These are phyloP conservation scores for Gymnoscopelus braueri DNA, from an alignment of 2,797 vertebrate species.

Conservation along the genomic window DNA sequence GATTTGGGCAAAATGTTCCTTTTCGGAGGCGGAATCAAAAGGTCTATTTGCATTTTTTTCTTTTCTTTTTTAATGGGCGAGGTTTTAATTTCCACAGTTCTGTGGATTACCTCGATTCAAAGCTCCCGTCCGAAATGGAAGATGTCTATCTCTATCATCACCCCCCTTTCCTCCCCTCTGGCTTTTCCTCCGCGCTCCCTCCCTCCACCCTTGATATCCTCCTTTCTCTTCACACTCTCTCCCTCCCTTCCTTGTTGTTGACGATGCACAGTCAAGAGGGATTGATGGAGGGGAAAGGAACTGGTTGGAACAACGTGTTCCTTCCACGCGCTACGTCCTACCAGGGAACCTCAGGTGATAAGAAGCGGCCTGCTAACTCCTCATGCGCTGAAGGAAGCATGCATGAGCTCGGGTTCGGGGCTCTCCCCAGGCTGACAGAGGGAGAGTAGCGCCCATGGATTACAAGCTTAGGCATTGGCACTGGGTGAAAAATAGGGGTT, in stretches of 20 bases:
- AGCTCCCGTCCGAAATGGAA: slow-evolving; percentile 65
- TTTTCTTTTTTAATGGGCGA: slow-evolving; percentile 51
- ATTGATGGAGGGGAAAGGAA: neutral
- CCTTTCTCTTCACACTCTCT: neutral
- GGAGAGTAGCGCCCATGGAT: too few species aligned
- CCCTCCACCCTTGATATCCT: too few species aligned
- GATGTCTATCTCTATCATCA: slow-evolving; percentile 65
- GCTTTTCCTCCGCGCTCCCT: neutral
- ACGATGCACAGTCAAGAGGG: neutral
- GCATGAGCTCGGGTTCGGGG: too few species aligned
- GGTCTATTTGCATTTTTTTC: slow-evolving; percentile 67
- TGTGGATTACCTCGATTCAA: slow-evolving; percentile 75
- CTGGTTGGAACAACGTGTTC: too few species aligned
- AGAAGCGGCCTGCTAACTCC: too few species aligned
- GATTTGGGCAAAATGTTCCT: slow-evolving; percentile 62
- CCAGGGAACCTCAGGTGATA: too few species aligned
- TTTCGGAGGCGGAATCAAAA: slow-evolving; percentile 70
- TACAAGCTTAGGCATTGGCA: too few species aligned
- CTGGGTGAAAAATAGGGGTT: too few species aligned
- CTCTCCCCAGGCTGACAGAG: too few species aligned
- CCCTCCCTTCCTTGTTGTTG: slow-evolving; percentile 2
- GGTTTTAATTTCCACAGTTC: slow-evolving; percentile 76
- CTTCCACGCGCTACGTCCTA: too few species aligned
- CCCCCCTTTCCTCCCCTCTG: neutral
- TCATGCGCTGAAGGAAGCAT: too few species aligned